These are phyloP conservation scores for Spodoptera frugiperda DNA, from an alignment of 1,140 invertebrate genomes.

Conservation along the genomic window DNA sequence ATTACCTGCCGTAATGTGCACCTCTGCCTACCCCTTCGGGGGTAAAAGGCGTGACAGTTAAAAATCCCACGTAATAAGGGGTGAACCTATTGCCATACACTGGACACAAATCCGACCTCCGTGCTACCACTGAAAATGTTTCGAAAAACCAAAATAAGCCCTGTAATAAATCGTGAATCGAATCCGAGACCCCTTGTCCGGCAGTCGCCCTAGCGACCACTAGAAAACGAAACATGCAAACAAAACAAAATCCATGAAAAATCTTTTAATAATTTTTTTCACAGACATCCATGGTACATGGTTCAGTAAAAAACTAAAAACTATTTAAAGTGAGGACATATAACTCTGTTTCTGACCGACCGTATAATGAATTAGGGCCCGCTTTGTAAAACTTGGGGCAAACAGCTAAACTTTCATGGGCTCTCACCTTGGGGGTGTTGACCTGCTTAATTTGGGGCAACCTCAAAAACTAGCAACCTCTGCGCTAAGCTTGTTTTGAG, in stretches of 20 bases:
- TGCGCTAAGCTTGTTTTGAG: constrained; percentile 3
- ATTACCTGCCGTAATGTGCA: no score
- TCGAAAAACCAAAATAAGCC: no score
- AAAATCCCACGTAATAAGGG: no score
- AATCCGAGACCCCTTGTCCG: no score
- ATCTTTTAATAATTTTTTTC: neutral
- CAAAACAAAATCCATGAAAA: neutral
- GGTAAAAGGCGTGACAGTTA: no score
- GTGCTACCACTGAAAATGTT: no score
- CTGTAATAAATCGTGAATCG: no score
- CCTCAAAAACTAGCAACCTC: constrained; percentile 7
- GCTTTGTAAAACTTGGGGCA: constrained; percentile 28
- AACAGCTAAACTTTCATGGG: constrained; percentile 18
- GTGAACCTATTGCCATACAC: no score
- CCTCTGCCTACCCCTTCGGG: no score
- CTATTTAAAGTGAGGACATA: constrained; percentile 24
- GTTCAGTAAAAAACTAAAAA: constrained; percentile 1
- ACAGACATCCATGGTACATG: neutral
- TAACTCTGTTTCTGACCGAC: constrained; percentile 25
- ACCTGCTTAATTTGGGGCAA: constrained; percentile 2
- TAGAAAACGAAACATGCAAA: neutral
- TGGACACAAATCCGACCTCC: no score
- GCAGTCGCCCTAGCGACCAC: no score
- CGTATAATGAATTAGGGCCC: constrained; percentile 35
- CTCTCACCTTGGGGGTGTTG: constrained; percentile 8